A percentile compares a stretch with the other conserved stretches of the same genome.
These are phyloP conservation scores for Drosophila eugracilis DNA, from an alignment of 1,140 invertebrate species.

Conservation along the genomic window DNA sequence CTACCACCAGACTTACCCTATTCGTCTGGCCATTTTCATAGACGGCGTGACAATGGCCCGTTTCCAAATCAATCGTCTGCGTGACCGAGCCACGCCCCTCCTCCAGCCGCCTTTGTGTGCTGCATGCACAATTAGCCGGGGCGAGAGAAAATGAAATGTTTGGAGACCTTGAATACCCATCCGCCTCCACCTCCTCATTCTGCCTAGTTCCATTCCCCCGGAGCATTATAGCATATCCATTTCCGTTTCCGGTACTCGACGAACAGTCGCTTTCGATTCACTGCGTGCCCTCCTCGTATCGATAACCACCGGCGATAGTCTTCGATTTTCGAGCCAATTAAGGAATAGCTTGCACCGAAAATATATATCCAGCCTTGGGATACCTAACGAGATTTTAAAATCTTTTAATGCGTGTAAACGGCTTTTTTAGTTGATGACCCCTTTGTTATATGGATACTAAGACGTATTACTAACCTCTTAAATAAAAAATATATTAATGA, in stretches of 20 bases:
- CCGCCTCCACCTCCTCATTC: background rate
- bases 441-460: too few species aligned
- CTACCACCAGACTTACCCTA: background rate
- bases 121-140: constrained; percentile 75
- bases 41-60: constrained; percentile 76
- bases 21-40: constrained; percentile 36
- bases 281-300: constrained; percentile 53
- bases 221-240: constrained; percentile 48
- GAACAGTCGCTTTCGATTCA: constrained; percentile 54
- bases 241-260: constrained; percentile 61
- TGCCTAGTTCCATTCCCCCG: background rate
- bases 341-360: constrained; percentile 11
- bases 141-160: constrained; percentile 71
- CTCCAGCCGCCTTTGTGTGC: constrained; percentile 55
- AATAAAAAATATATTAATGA: too few species aligned
- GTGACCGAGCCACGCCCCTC: constrained; percentile 50
- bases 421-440: background rate
- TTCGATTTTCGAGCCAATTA: constrained; percentile 40
- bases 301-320: constrained; percentile 26
- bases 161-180: constrained; percentile 70
- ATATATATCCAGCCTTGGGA: background rate
- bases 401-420: background rate
- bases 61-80: constrained; percentile 79
- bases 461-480: too few species aligned
- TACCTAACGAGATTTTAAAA: background rate